A percentile compares a stretch with the other conserved stretches of the same genome.
Conservation (phyloP, 2,888 invertebrate genomes). For the Apodemia duryi region DNA sequence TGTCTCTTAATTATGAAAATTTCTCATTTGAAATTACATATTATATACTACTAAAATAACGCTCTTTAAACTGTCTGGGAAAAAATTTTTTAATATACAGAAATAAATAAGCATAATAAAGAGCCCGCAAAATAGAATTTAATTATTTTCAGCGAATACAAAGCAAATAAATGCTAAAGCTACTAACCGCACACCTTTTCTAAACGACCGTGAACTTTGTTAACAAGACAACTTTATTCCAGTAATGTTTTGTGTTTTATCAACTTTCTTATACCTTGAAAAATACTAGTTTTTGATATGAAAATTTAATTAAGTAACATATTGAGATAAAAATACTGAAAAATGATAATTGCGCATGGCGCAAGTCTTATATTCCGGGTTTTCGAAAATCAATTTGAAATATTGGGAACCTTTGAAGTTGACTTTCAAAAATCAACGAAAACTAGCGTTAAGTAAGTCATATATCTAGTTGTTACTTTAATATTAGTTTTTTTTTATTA, state of each 20-base stretch:
- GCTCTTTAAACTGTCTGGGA: background rate
- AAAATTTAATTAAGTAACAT: too few species aligned
- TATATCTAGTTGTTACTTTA: too few species aligned
- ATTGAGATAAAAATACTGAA: too few species aligned
- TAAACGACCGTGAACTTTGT: background rate
- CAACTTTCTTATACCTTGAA: background rate
- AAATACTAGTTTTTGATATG: too few species aligned
- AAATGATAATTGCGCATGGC: too few species aligned
- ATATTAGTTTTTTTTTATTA: too few species aligned
- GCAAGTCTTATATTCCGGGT: too few species aligned
- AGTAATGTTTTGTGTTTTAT: background rate
- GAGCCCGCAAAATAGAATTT: background rate
- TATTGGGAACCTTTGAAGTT: too few species aligned
- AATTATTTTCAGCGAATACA: background rate
- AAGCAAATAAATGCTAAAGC: background rate
- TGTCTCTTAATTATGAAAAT: background rate
- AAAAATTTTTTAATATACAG: background rate
- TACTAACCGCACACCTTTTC: constrained; percentile 5
- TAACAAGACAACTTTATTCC: background rate
- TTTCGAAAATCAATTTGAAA: too few species aligned
- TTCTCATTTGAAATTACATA: background rate
- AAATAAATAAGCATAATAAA: background rate
- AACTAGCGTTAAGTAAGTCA: too few species aligned
- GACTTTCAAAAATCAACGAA: too few species aligned
- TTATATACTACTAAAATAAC: background rate